Conservation (phyloP, 1,140 invertebrate genomes). For the Bombus huntii region DNA sequence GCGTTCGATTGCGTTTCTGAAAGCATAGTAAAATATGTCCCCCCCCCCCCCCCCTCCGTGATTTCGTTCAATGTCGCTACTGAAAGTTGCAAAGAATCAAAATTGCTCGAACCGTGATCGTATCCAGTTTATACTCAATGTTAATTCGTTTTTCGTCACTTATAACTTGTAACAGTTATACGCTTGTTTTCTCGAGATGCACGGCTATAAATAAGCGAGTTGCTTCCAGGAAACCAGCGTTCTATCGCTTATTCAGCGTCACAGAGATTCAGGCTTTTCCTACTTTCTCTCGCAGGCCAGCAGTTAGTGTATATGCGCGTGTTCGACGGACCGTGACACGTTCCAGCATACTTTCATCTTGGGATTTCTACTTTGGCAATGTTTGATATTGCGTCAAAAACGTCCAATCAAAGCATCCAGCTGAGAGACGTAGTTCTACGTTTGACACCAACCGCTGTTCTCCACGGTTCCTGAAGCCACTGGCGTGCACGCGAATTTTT, state of each 20-base stretch:
- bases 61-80: background rate
- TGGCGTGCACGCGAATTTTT: too few relatives aligned
- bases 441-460: too few relatives aligned
- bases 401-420: background rate
- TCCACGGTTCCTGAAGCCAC: too few relatives aligned
- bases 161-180: background rate
- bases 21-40: background rate
- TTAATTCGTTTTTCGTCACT: background rate
- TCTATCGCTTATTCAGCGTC: constrained; percentile 39
- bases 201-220: constrained; percentile 12
- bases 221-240: constrained; percentile 51
- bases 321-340: constrained; percentile 43
- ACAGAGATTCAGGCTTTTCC: constrained; percentile 57
- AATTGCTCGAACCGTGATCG: background rate
- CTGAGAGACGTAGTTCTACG: too few relatives aligned
- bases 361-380: constrained; percentile 51
- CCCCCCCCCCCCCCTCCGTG: too few relatives aligned
- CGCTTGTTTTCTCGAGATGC: background rate
- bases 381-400: constrained; percentile 25
- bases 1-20: background rate
- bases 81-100: background rate
- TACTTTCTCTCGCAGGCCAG: constrained; percentile 60
- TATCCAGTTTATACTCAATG: too few relatives aligned
- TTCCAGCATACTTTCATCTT: constrained; percentile 70
- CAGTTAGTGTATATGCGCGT: background rate